These are phyloP conservation scores for Phylloscopus trochiloides DNA, from an alignment of 2,113 vertebrate genomes.

Conservation along the genomic window DNA sequence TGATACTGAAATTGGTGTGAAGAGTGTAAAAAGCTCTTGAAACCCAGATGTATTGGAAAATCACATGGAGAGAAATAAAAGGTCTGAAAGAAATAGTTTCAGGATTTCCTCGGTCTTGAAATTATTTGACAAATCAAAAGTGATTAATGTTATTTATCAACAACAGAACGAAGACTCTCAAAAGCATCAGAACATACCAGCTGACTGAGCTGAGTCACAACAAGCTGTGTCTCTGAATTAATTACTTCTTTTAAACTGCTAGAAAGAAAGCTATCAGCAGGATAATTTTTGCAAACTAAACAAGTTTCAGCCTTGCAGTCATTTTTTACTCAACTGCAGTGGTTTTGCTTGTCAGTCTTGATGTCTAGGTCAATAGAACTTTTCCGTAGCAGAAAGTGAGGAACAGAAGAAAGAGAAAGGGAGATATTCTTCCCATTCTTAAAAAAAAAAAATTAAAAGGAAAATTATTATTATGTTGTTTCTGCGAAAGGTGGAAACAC, in stretches of 20 bases:
- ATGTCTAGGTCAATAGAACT: neutral
- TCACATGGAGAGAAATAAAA: neutral
- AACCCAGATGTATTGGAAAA: neutral
- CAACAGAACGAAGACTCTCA: neutral
- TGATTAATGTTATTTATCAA: neutral
- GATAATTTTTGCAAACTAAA: neutral
- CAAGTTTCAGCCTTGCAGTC: neutral
- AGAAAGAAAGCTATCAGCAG: accelerated
- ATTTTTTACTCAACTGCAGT: neutral
- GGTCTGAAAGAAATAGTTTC: neutral
- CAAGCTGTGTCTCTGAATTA: neutral
- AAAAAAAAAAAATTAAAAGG: neutral
- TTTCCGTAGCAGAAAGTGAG: neutral
- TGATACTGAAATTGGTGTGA: neutral
- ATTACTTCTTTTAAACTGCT: neutral
- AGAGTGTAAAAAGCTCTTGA: neutral
- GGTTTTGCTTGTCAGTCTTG: neutral
- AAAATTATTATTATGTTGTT: neutral
- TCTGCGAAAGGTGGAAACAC: neutral
- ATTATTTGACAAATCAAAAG: neutral
- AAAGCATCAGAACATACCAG: neutral
- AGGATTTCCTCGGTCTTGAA: neutral
- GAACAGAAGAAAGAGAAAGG: neutral
- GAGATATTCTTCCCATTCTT: accelerated
- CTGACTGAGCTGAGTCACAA: neutral